Conservation (phyloP, 1,140 invertebrate species). For the Ips nitidus region DNA sequence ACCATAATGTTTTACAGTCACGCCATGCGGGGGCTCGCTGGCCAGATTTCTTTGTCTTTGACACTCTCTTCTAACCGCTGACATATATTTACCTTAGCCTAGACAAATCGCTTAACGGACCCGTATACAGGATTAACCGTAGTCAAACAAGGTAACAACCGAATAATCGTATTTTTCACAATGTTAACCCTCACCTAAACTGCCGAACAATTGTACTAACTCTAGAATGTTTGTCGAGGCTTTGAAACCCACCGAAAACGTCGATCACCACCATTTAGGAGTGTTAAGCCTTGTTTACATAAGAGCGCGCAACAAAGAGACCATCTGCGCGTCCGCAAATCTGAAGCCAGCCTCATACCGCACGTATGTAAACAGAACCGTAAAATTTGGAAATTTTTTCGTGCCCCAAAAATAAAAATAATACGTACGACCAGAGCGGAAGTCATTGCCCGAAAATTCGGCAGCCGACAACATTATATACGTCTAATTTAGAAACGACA, state of each 20-base stretch:
- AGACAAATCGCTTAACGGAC: slow-evolving; percentile 3
- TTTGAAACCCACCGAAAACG: slow-evolving; percentile 28
- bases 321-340: slow-evolving; percentile 23
- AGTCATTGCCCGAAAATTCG: not conserved
- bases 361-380: slow-evolving; percentile 21
- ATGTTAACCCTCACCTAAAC: slow-evolving; percentile 24
- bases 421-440: not conserved
- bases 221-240: slow-evolving; percentile 20
- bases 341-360: slow-evolving; percentile 16
- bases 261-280: slow-evolving; percentile 20
- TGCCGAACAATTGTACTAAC: slow-evolving; percentile 18
- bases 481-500: slow-evolving; percentile 2
- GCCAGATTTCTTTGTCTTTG: slow-evolving; percentile 5
- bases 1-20: slow-evolving; percentile 30
- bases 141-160: slow-evolving; percentile 31
- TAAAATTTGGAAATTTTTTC: slow-evolving; percentile 22
- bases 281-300: slow-evolving; percentile 27
- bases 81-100: not conserved
- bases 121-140: slow-evolving; percentile 8
- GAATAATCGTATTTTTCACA: slow-evolving; percentile 26
- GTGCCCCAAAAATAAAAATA: not conserved
- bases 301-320: slow-evolving; percentile 20
- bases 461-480: slow-evolving; percentile 1
- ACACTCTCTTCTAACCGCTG: not conserved
- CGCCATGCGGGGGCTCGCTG: slow-evolving; percentile 19